A percentile compares a stretch with the other conserved stretches of the same genome.
Evolutionary conservation across 2,113 vertebrate genomes (phyloP).

Genomic region (Protobothrops mucrosquamatus): DNA sequence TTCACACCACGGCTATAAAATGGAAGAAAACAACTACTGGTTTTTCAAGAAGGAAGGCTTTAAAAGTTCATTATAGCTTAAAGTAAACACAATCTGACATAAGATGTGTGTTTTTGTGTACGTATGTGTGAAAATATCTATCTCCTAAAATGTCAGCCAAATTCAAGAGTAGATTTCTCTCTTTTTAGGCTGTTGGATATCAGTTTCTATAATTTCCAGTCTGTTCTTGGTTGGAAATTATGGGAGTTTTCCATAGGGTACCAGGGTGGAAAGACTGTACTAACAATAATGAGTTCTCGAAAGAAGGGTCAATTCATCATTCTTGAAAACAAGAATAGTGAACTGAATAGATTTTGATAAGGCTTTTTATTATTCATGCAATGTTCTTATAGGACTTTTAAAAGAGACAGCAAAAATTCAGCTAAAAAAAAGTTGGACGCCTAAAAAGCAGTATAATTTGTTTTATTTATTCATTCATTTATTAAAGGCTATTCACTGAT

Average conservation of each 20-base stretch:
- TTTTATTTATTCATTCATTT: constrained; percentile 51
- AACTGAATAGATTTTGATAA: neutral
- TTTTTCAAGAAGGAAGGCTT: neutral
- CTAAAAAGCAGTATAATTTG: constrained; percentile 65
- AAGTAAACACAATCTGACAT: neutral
- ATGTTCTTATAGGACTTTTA: neutral
- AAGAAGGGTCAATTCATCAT: neutral
- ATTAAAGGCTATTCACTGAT: constrained; percentile 69
- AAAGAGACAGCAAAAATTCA: neutral
- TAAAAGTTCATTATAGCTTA: neutral
- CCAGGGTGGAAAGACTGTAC: neutral
- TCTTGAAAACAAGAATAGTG: neutral
- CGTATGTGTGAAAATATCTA: neutral
- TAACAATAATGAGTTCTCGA: neutral
- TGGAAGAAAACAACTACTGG: neutral
- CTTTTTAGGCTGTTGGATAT: neutral
- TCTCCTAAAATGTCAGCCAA: neutral
- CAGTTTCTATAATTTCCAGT: neutral
- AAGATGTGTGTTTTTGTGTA: neutral
- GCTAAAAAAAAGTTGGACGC: constrained; percentile 39
- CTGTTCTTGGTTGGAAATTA: neutral
- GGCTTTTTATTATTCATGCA: neutral
- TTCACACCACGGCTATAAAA: neutral
- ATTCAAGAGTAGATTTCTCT: neutral
- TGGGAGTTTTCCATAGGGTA: neutral